Evolutionary conservation across 1,140 invertebrate species (phyloP).

Genomic region (Drosophila lacteicornis): DNA sequence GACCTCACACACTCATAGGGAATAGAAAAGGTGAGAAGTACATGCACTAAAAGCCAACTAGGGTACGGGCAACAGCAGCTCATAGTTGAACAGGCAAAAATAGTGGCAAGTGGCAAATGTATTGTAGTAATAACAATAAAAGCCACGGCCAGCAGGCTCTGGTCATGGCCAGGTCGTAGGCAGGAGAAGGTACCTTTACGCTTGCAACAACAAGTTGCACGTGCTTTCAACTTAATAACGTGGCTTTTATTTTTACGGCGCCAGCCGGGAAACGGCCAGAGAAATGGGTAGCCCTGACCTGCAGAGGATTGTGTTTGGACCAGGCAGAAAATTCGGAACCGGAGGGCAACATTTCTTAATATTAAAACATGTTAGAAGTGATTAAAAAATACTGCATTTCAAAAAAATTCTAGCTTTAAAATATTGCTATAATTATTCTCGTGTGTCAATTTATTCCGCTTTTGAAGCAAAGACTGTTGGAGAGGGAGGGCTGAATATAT

Average conservation of each 20-base stretch:
- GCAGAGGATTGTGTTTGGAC: not conserved
- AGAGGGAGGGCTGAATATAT: not conserved
- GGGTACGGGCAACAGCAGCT: constrained; percentile 7
- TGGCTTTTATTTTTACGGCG: constrained; percentile 82
- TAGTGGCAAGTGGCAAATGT: constrained; percentile 80
- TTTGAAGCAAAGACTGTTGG: not conserved
- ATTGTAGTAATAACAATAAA: constrained; percentile 83
- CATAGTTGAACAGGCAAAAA: constrained; percentile 66
- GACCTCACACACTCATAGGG: constrained; percentile 8
- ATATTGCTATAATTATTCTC: no score
- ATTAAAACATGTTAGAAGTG: constrained; percentile 5
- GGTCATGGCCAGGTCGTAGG: constrained; percentile 7
- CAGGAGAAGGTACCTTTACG: constrained; percentile 16
- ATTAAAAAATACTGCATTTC: not conserved
- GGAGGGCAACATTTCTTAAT: not conserved
- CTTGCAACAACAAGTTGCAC: constrained; percentile 78
- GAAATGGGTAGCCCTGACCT: not conserved
- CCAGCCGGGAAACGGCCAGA: constrained; percentile 23
- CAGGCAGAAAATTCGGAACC: constrained; percentile 4
- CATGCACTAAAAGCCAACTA: constrained; percentile 51
- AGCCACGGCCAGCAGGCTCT: constrained; percentile 71
- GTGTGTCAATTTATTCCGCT: no score
- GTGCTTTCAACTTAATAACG: constrained; percentile 83
- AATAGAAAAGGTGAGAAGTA: constrained; percentile 71
- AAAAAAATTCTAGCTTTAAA: not conserved